phyloP scores from a whole-genome alignment of 2,888 invertebrate genomes.

The Dastarcus helophoroides region DNA sequence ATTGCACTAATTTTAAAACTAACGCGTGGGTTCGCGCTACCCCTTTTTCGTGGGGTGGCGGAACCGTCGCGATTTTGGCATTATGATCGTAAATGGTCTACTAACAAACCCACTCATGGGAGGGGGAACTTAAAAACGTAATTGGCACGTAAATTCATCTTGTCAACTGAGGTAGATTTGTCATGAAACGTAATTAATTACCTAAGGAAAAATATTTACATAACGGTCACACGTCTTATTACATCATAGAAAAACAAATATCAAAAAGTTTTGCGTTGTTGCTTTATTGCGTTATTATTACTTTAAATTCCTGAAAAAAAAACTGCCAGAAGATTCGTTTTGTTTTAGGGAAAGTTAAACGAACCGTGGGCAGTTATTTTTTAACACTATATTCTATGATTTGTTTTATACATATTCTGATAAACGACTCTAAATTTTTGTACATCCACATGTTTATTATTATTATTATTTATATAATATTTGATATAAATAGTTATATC shows the following conservation, averaged over 20 bases:
- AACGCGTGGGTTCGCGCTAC: not conserved
- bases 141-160: conserved; percentile 28
- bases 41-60: not conserved
- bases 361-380: not conserved
- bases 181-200: conserved; percentile 32
- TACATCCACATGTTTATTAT: conserved; percentile 34
- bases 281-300: conserved; percentile 34
- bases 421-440: conserved; percentile 30
- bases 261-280: conserved; percentile 37
- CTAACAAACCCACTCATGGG: conserved; percentile 8
- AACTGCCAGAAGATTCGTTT: not conserved
- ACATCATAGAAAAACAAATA: conserved; percentile 31
- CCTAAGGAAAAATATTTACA: conserved; percentile 31
- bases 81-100: conserved; percentile 8
- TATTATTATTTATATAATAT: conserved; percentile 26
- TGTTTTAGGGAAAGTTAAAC: not conserved
- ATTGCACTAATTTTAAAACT: conserved; percentile 9
- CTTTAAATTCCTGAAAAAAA: conserved; percentile 19
- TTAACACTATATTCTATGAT: conserved; percentile 12
- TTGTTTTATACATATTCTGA: conserved; percentile 20
- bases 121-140: conserved; percentile 13
- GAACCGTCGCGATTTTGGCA: conserved; percentile 2
- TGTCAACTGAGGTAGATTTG: conserved; percentile 37
- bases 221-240: conserved; percentile 26
- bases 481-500: conserved; percentile 37